Evolutionary conservation across 2,113 vertebrate genomes (phyloP).

Genomic region (Nestor notabilis): DNA sequence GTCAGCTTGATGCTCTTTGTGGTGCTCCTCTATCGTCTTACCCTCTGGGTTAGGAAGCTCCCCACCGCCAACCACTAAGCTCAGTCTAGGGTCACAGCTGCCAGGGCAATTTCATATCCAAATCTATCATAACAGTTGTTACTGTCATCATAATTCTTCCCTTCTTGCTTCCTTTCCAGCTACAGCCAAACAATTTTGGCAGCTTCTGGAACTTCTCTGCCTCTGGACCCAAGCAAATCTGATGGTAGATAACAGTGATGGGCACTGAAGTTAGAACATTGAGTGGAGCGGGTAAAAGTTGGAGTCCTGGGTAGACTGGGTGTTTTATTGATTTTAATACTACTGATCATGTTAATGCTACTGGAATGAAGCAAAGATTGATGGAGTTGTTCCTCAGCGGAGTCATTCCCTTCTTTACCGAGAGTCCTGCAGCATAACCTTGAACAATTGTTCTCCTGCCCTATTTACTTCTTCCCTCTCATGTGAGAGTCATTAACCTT

Average conservation of each 20-base stretch:
- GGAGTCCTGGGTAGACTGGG: neutral
- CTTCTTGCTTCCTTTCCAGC: conserved; percentile 11
- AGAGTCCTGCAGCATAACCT: neutral
- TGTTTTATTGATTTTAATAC: neutral
- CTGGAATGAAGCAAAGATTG: neutral
- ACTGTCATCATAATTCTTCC: neutral
- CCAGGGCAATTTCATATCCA: conserved; percentile 25
- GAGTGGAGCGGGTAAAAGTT: neutral
- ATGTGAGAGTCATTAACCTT: conserved; percentile 17
- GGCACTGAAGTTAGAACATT: neutral
- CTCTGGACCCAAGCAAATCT: neutral
- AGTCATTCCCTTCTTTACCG: neutral
- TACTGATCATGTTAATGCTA: neutral
- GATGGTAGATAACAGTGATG: neutral
- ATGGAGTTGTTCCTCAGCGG: neutral
- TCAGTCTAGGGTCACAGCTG: conserved; percentile 39
- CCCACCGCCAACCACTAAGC: neutral
- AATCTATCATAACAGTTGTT: conserved; percentile 17
- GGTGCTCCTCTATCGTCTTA: neutral
- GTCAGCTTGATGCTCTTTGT: conserved; percentile 21
- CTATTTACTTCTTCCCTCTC: neutral
- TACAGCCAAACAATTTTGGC: neutral
- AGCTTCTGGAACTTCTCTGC: conserved; percentile 9
- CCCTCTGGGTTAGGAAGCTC: conserved; percentile 16
- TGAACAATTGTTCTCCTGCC: neutral